Base-by-base conservation (phyloP, 1,140 invertebrate species). In the Pseudachorutes palmiensis region DNA sequence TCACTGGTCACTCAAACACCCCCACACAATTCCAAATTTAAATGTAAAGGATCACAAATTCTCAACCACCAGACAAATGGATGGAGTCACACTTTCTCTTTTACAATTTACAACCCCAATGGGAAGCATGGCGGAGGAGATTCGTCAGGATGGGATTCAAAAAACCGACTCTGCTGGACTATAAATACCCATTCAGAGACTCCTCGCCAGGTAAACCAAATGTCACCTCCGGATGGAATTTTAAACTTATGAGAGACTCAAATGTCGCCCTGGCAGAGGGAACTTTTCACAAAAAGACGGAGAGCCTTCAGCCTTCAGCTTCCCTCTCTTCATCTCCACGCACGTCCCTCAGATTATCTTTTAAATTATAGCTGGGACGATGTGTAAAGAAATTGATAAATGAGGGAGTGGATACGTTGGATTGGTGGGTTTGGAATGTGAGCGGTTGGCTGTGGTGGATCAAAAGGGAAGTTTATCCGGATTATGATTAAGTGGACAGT, bases 1-100 rank as follows among this genome's bases (percentile, higher is more conserved):
- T 69, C 67, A 67, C 67, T 67, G 69, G 70, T 72, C 29, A 61
- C 12, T n/a, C n/a, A n/a, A n/a, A n/a, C n/a, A n/a, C n/a, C n/a
- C n/a, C n/a, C n/a, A n/a, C n/a, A n/a, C n/a, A n/a, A n/a, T n/a
- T n/a, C n/a, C n/a, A n/a, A n/a, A n/a, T n/a, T n/a, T n/a, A n/a
- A n/a, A n/a, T n/a, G n/a, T n/a, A n/a, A n/a, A n/a, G n/a, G n/a
- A n/a, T n/a, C n/a, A n/a, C n/a, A n/a, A n/a, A n/a, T n/a, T n/a
- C n/a, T n/a, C n/a, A n/a, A n/a, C n/a, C n/a, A n/a, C n/a, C n/a
- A n/a, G n/a, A n/a, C n/a, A n/a, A n/a, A n/a, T n/a, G n/a, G n/a
- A n/a, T n/a, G n/a, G n/a, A n/a, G n/a, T n/a, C n/a, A n/a, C n/a
- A n/a, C n/a, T n/a, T n/a, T n/a, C n/a, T n/a, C n/a, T n/a, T n/a